Evolutionary conservation across 2,113 vertebrate genomes (phyloP).

Genomic region (Pleuronectes platessa): DNA sequence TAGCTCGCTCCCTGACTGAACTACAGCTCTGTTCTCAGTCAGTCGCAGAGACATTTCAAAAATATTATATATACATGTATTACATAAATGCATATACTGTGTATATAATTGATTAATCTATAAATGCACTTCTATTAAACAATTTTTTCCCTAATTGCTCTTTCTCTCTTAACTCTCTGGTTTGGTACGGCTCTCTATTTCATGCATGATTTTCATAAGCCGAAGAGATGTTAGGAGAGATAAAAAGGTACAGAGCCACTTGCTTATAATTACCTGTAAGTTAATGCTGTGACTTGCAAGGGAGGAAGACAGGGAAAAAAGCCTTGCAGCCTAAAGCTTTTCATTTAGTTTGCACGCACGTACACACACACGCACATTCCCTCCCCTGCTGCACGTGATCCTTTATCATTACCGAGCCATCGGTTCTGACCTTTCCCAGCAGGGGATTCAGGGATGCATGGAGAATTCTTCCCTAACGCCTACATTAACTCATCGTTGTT

Average conservation of each 20-base stretch:
- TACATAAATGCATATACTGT: not conserved
- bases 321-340: constrained; percentile 36
- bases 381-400: not conserved
- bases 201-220: constrained; percentile 23
- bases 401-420: constrained; percentile 48
- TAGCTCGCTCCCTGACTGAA: too few species aligned
- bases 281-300: constrained; percentile 32
- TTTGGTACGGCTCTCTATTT: constrained; percentile 15
- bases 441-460: constrained; percentile 36
- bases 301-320: constrained; percentile 35
- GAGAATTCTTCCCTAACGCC: constrained; percentile 34
- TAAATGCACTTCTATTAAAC: not conserved
- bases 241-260: constrained; percentile 38
- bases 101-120: not conserved
- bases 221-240: constrained; percentile 9
- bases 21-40: too few species aligned
- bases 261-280: constrained; percentile 50
- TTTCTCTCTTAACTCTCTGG: not conserved
- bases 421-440: constrained; percentile 54
- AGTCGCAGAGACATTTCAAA: not conserved
- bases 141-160: too few species aligned
- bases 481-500: constrained; percentile 26
- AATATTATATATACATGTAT: not conserved
- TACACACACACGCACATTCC: not conserved
- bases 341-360: constrained; percentile 30